Evolutionary conservation across 2,113 vertebrate species (phyloP), one percentile per base, ranked within the genome.

Genomic region (Empidonax alnorum): DNA sequence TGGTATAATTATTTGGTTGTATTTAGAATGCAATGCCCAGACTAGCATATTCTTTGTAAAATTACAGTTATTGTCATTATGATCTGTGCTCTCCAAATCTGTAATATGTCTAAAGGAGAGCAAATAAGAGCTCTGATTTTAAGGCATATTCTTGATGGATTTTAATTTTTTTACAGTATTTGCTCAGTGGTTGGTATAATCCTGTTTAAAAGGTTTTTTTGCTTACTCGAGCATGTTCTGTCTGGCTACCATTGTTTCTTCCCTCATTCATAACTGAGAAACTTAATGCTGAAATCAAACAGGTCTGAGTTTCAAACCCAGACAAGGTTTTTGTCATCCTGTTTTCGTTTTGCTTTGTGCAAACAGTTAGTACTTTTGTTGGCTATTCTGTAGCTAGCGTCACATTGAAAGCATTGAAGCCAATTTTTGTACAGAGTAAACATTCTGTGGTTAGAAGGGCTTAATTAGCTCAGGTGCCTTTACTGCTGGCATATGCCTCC

Each of bases 401-500:
- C 3, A 2, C 44, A 42, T n/a, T 74, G 84, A 78, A 90, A 80
- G 80, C 58, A 86, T 94, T 87, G 91, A 95, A 94, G 62, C 67
- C 15, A 14, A 27, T 85, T 96, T 92, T 96, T 94, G 50, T 75
- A 39, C 30, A 79, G 59, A 89, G 62, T 90, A 93, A 96, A 97
- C 78, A 84, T 95, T 93, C 74, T 90, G 84, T 89, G 88, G 94
- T 94, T 92, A 89, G 80, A 83, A 88, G 42, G 80, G 37, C 78
- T 94, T 92, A 95, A 95, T 97, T 92, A 94, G 88, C 80, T 94
- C 81, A 92, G 90, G 84, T 96, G 90, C 79, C 78, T 90, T 84
- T 93, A 49, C 75, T 91, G 65, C 72, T 80, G 27, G 65, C 65
- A 9, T 90, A 85, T 88, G 82, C 30, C 37, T 94, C 50, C 81